Evolutionary conservation across 2,888 invertebrate genomes (phyloP), one percentile per base, ranked within the genome.

Genomic region (Synanthedon tipuliformis): DNA sequence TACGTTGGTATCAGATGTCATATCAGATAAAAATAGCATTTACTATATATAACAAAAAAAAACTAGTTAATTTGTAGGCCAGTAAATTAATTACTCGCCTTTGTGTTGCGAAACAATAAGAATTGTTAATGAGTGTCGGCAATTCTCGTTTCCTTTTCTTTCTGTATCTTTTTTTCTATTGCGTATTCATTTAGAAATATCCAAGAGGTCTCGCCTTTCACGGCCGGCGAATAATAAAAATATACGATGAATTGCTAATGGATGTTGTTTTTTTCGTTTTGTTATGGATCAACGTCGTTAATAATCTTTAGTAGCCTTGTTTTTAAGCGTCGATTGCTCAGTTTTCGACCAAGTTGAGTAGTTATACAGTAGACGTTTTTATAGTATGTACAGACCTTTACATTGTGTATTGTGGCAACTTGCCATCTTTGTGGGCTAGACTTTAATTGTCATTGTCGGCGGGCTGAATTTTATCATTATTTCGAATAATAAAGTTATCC

Each of bases 101-200:
- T 78, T 78, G 73, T 73, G 63, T 63, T 64, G 71, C 63, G 62
- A 73, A 79, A 78, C 78, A 79, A 78, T 77, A 68, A 64, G 73
- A 78, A 78, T 78, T 75, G 78, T 76, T 77, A 78, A 79, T 78
- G 78, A 77, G 68, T 66, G 65, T 62, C 63, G 68, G 70, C 65
- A 62, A 68, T 69, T 69, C 66, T 52, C 61, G 60, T 71, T 74
- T 61, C 52, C 61, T 65, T 55, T 56, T 53, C 50, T 52, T 51
- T 57, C 55, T 48, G 67, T 66, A 71, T 69, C 65, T 66, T 60
- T 68, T 65, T 65, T 61, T 62, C 61, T 64, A 63, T 63, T 66
- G 63, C 66, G 66, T 68, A 66, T 63, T 72, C 68, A 70, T 73
- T 73, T 69, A 65, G 66, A 66, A 62, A 64, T 68, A 66, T 71